A percentile compares a stretch with the other conserved stretches of the same genome.
phyloP scores from a whole-genome alignment of 2,888 invertebrate genomes.

The Biston betularia region DNA sequence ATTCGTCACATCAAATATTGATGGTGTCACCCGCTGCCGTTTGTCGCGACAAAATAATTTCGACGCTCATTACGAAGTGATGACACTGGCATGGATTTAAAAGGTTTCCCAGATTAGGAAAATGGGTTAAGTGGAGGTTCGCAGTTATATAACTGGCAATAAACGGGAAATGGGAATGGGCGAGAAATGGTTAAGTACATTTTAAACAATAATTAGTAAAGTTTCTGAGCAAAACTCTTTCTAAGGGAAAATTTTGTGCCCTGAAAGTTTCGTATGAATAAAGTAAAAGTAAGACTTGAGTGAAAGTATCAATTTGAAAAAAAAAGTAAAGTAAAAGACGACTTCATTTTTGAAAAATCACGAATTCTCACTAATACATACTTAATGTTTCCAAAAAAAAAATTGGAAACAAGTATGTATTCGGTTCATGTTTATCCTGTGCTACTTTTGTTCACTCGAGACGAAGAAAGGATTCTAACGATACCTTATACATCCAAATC shows the following conservation, averaged over 20 bases:
- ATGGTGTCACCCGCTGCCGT: conserved; percentile 31
- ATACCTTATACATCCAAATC: too few species aligned
- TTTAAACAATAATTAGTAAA: conserved; percentile 17
- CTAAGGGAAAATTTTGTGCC: conserved; percentile 42
- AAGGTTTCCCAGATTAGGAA: conserved; percentile 37
- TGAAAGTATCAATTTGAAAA: too few species aligned
- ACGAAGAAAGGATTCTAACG: too few species aligned
- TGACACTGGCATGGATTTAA: conserved; percentile 36
- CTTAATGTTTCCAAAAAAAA: too few species aligned
- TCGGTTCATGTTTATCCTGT: too few species aligned
- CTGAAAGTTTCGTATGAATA: background rate
- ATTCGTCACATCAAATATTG: conserved; percentile 30
- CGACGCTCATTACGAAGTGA: conserved; percentile 33
- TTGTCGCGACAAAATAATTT: conserved; percentile 33
- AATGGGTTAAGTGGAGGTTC: conserved; percentile 33
- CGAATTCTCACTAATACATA: too few species aligned
- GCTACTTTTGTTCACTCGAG: too few species aligned
- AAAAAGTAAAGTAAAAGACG: too few species aligned
- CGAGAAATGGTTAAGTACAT: conserved; percentile 12
- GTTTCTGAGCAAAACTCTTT: background rate
- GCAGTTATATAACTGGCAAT: conserved; percentile 25
- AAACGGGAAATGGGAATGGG: conserved; percentile 23
- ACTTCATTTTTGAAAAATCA: too few species aligned
- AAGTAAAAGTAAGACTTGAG: too few species aligned
- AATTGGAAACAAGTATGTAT: too few species aligned